Evolutionary conservation across 53 echinoderm and acorn worm species (phyloP).

Genomic region (Stichopus horrens): DNA sequence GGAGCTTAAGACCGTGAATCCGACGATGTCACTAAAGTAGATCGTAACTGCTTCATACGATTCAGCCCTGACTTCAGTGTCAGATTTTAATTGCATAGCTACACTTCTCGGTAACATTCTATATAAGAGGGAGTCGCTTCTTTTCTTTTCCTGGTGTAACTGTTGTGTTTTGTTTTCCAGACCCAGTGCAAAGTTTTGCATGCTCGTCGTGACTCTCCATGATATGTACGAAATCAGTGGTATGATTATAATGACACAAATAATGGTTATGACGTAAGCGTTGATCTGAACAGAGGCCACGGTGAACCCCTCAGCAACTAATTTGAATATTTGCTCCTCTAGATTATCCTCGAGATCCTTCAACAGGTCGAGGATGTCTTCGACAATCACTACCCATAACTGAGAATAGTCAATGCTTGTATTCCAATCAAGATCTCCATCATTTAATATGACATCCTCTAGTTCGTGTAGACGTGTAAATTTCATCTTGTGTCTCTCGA

Average conservation of each 20-base stretch:
- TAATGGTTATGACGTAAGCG: background rate
- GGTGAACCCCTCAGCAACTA: slow-evolving; percentile 17
- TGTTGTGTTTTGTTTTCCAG: slow-evolving; percentile 65
- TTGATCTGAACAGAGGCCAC: background rate
- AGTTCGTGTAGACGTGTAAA: slow-evolving; percentile 22
- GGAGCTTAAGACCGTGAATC: slow-evolving; percentile 65
- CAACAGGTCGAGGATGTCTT: slow-evolving; percentile 48
- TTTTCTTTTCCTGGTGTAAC: slow-evolving; percentile 67
- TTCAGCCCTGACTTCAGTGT: slow-evolving; percentile 67
- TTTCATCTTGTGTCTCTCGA: background rate
- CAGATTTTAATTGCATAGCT: slow-evolving; percentile 71
- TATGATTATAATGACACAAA: slow-evolving; percentile 45
- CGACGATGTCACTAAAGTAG: slow-evolving; percentile 87
- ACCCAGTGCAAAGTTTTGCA: slow-evolving; percentile 60
- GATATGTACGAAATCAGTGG: slow-evolving; percentile 62
- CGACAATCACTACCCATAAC: slow-evolving; percentile 51
- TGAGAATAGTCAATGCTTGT: slow-evolving; percentile 22
- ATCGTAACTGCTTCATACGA: slow-evolving; percentile 71
- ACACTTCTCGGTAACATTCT: slow-evolving; percentile 79
- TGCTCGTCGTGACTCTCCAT: slow-evolving; percentile 53
- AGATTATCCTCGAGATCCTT: slow-evolving; percentile 44
- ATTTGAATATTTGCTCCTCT: slow-evolving; percentile 26
- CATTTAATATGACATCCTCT: slow-evolving; percentile 40
- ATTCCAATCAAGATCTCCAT: background rate
- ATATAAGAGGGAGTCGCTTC: slow-evolving; percentile 74